Conservation (phyloP, 1,140 invertebrate species). For the Bicyclus anynana region DNA sequence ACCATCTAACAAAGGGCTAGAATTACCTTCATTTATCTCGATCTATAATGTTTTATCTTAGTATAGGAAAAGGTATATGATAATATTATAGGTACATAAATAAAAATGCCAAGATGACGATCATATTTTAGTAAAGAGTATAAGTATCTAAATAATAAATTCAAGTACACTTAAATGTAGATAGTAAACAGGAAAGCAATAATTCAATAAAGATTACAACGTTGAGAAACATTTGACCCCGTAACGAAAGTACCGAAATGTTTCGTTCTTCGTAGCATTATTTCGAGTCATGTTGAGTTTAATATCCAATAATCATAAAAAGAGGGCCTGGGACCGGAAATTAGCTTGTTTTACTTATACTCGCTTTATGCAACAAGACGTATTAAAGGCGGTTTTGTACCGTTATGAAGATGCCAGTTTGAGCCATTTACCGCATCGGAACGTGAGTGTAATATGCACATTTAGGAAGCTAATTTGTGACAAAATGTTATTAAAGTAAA, state of each 20-base stretch:
- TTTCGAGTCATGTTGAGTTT: conserved; percentile 30
- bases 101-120: no score
- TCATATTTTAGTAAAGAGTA: no score
- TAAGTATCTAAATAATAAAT: not conserved
- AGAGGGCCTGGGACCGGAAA: conserved; percentile 53
- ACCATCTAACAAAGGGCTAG: no score
- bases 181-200: not conserved
- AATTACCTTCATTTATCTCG: no score
- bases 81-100: no score
- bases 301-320: conserved; percentile 56
- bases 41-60: no score
- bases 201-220: not conserved
- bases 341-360: conserved; percentile 57
- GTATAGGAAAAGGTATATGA: no score
- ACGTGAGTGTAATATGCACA: conserved; percentile 25
- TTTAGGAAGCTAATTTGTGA: not conserved
- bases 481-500: not conserved
- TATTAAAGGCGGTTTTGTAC: conserved; percentile 61
- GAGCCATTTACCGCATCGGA: conserved; percentile 30
- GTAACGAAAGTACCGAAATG: conserved; percentile 19
- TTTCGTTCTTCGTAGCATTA: conserved; percentile 17
- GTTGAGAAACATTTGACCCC: conserved; percentile 6
- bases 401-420: conserved; percentile 49
- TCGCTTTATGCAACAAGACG: conserved; percentile 51
- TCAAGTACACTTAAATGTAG: not conserved